A percentile compares a stretch with the other conserved stretches of the same genome.
Evolutionary conservation across 2,797 vertebrate species (phyloP).

Genomic region (Fringilla coelebs): DNA sequence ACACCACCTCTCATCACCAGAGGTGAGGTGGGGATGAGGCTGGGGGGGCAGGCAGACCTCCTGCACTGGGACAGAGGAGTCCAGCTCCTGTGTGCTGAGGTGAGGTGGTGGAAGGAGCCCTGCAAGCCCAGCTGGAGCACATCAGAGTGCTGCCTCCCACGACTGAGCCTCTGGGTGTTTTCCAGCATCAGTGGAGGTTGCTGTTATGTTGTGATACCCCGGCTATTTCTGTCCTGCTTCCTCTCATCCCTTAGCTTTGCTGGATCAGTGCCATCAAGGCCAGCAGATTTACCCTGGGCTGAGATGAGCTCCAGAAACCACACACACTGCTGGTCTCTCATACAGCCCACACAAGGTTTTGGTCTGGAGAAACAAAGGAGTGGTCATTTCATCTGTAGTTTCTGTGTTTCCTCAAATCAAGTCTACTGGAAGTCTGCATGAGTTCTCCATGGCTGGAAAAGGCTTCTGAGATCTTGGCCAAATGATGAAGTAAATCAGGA

Average conservation of each 20-base stretch:
- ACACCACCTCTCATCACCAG: neutral
- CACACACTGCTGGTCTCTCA: neutral
- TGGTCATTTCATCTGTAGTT: neutral
- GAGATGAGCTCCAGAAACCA: neutral
- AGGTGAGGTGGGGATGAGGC: neutral
- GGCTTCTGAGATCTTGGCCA: neutral
- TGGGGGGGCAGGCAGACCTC: neutral
- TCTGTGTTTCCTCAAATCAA: neutral
- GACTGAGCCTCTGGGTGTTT: neutral
- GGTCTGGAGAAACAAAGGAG: neutral
- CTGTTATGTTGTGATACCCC: neutral
- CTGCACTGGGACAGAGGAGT: neutral
- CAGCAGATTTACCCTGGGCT: neutral
- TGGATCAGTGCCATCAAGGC: neutral
- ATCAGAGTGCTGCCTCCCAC: neutral
- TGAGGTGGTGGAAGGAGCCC: neutral
- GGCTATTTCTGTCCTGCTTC: slow-evolving; percentile 38
- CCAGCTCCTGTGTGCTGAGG: neutral
- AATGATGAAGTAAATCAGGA: neutral
- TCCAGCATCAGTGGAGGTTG: neutral
- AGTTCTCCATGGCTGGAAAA: neutral
- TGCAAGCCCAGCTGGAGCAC: neutral
- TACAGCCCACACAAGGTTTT: neutral
- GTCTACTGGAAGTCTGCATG: neutral
- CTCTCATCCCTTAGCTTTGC: slow-evolving; percentile 2